Percentiles rank a stretch among this genome's conserved stretches.
Conservation (phyloP, 1,140 invertebrate species). For the Agrypnia vestita region DNA sequence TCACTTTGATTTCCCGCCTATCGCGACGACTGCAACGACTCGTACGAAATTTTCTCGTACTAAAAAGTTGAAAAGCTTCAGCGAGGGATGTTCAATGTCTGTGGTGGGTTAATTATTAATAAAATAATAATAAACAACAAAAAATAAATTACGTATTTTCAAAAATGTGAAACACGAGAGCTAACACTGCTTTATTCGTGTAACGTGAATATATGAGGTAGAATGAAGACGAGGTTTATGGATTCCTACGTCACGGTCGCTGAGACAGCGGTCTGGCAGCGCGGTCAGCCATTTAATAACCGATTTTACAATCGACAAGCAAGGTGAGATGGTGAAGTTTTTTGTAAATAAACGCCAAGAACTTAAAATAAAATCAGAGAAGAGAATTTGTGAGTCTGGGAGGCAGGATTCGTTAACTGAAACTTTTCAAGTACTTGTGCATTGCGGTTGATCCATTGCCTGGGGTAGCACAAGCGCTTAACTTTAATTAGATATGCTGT, state of each 20-base stretch:
- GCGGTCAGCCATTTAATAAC: constrained; percentile 17
- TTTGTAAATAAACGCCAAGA: constrained; percentile 5
- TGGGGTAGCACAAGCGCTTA: too few relatives aligned
- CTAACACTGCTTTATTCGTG: not conserved
- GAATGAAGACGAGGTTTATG: constrained; percentile 34
- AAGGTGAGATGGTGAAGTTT: constrained; percentile 11
- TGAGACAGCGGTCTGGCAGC: constrained; percentile 10
- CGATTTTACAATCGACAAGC: constrained; percentile 32
- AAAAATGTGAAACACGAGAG: not conserved
- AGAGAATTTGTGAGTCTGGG: too few relatives aligned
- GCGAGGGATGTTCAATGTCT: not conserved
- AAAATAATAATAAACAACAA: constrained; percentile 33
- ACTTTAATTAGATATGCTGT: too few relatives aligned
- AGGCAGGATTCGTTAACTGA: too few relatives aligned
- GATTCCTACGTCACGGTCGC: not conserved
- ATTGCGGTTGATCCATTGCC: too few relatives aligned
- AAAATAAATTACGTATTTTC: constrained; percentile 3
- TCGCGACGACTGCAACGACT: constrained; percentile 6
- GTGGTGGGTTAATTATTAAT: constrained; percentile 13
- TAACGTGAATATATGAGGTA: constrained; percentile 26
- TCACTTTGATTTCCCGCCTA: constrained; percentile 14
- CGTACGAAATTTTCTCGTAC: constrained; percentile 26
- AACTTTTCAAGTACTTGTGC: too few relatives aligned
- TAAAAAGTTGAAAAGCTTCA: constrained; percentile 25
- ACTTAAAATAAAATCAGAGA: not conserved